phyloP scores from a whole-genome alignment of 2,888 invertebrate species.

The Andricus curvator region DNA sequence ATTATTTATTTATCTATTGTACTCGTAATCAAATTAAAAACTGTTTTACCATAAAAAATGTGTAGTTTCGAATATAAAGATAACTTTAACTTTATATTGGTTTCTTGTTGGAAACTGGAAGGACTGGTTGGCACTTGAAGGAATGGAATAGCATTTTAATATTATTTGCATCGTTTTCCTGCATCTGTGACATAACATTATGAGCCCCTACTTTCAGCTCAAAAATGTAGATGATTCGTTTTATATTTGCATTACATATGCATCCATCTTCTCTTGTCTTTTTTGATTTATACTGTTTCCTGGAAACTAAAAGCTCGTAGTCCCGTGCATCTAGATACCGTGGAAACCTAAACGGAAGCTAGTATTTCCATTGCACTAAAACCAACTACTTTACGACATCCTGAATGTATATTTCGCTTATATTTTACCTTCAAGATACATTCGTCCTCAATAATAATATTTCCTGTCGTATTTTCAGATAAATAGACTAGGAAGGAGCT shows the following conservation, averaged over 20 bases:
- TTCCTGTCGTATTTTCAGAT: slow-evolving; percentile 3
- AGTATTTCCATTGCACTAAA: slow-evolving; percentile 60
- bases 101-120: slow-evolving; percentile 22
- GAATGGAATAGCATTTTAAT: slow-evolving; percentile 14
- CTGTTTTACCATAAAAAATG: not conserved
- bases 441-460: slow-evolving; percentile 25
- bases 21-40: not conserved
- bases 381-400: slow-evolving; percentile 62
- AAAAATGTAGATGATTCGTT: slow-evolving; percentile 39
- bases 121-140: not conserved
- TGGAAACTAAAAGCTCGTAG: slow-evolving; percentile 58
- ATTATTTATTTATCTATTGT: not conserved
- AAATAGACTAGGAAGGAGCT: slow-evolving; percentile 6
- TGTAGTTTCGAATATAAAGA: not conserved
- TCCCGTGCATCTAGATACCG: slow-evolving; percentile 52
- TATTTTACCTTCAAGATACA: slow-evolving; percentile 50
- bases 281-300: slow-evolving; percentile 58
- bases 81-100: not conserved
- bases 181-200: slow-evolving; percentile 23
- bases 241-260: slow-evolving; percentile 33
- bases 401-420: slow-evolving; percentile 52
- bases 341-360: slow-evolving; percentile 56
- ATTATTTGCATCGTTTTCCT: slow-evolving; percentile 34
- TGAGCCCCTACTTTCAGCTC: slow-evolving; percentile 11
- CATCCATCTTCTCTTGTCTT: slow-evolving; percentile 57